Percentiles rank a stretch among this genome's conserved stretches.
phyloP scores from a whole-genome alignment of 1,140 invertebrate species.

The Elymnias hypermnestra region DNA sequence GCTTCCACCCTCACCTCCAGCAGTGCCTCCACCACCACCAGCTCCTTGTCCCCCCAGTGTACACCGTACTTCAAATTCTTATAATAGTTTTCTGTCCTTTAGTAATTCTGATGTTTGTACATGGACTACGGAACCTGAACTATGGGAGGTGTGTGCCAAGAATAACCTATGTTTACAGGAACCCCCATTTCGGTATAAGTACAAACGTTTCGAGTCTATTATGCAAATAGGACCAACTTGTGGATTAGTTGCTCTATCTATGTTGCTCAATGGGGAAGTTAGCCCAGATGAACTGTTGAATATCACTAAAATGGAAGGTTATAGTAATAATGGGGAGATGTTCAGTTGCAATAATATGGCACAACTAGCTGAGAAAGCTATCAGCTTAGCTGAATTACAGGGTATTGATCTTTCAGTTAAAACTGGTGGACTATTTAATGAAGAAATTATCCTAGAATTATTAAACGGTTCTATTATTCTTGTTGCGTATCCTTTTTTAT shows the following conservation, averaged over 20 bases:
- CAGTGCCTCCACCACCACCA: slow-evolving; percentile 39
- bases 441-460: slow-evolving; percentile 71
- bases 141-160: slow-evolving; percentile 68
- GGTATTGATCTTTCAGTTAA: slow-evolving; percentile 38
- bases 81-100: slow-evolving; percentile 16
- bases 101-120: slow-evolving; percentile 33
- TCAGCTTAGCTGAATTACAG: slow-evolving; percentile 39
- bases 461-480: slow-evolving; percentile 75
- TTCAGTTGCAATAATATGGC: slow-evolving; percentile 86
- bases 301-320: slow-evolving; percentile 78
- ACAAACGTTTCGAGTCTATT: slow-evolving; percentile 56
- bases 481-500: slow-evolving; percentile 80
- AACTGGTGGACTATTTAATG: slow-evolving; percentile 41
- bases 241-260: slow-evolving; percentile 87
- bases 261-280: slow-evolving; percentile 81
- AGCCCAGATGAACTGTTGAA: slow-evolving; percentile 78
- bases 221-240: slow-evolving; percentile 82
- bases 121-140: slow-evolving; percentile 66
- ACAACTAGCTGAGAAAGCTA: slow-evolving; percentile 75
- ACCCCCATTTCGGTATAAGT: slow-evolving; percentile 54
- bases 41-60: slow-evolving; percentile 18
- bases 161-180: slow-evolving; percentile 56
- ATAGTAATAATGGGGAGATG: slow-evolving; percentile 89
- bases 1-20: slow-evolving; percentile 20
- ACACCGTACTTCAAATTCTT: slow-evolving; percentile 12